Base-by-base conservation (phyloP, 2,888 invertebrate genomes). In the Harpalus rubripes region DNA sequence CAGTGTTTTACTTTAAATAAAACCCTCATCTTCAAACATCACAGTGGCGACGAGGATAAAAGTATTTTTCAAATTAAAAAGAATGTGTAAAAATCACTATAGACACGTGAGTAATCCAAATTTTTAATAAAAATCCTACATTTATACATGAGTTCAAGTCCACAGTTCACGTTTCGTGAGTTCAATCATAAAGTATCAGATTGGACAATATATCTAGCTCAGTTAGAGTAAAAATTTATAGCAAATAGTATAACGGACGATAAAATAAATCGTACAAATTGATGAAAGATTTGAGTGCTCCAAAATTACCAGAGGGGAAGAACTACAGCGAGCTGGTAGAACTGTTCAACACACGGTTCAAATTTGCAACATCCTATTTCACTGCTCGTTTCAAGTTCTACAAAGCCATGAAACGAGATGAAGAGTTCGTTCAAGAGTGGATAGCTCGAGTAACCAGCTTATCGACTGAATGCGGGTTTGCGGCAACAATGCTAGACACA, bases 361-460 rank as follows among this genome's bases (percentile, higher is more conserved):
- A 44, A 5, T 10, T 5, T 10, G 44, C 44, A 44, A 10, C 44
- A 44, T 44, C 44, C 7, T 44, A 44, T 44, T 44, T 44, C 10
- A 10, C 44, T 7, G 44, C 44, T 44, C 44, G 44, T 4, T 58
- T 58, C 15, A 58, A 4, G 15, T 58, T 58, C 58, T 58, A 58
- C 58, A 58, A 4, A 58, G 10, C 58, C 58, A 8, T n/a, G 15
- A 58, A 58, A 58, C 58, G 58, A 58, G 58, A 58, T 10, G 16
- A 58, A 16, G 58, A 58, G 58, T 58, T 8, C n/a, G 58, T 58
- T 58, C 58, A 58, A 58, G 58, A 58, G n/a, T 58, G 58, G 58
- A 58, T 58, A 8, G 58, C 58, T 16, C 58, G 58, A 58, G 58
- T 58, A 58, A 58, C 10, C 58, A 58, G 15, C n/a, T n/a, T n/a